phyloP scores from a whole-genome alignment of 2,888 invertebrate species.

The Aporophyla lueneburgensis region DNA sequence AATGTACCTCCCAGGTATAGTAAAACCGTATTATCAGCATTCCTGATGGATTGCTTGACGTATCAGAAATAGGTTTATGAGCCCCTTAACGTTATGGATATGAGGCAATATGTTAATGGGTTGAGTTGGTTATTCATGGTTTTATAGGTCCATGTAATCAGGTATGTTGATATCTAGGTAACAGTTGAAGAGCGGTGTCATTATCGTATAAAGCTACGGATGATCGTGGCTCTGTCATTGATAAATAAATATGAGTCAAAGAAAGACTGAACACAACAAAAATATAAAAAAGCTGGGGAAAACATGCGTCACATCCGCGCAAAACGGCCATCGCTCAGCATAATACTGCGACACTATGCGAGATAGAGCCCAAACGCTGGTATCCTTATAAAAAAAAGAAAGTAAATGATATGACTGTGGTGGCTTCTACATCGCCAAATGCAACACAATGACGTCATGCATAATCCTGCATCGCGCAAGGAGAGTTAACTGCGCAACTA shows the following conservation, averaged over 20 bases:
- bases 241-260: too few relatives aligned
- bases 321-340: too few relatives aligned
- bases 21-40: conserved; percentile 47
- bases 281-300: too few relatives aligned
- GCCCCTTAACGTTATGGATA: conserved; percentile 12
- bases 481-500: too few relatives aligned
- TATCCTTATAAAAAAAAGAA: not conserved
- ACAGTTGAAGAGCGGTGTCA: not conserved
- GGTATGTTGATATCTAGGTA: not conserved
- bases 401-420: not conserved
- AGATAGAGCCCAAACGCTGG: too few relatives aligned
- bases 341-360: too few relatives aligned
- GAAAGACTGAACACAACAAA: too few relatives aligned
- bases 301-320: too few relatives aligned
- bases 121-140: conserved; percentile 1
- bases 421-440: too few relatives aligned
- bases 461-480: too few relatives aligned
- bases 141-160: not conserved
- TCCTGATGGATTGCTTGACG: conserved; percentile 61
- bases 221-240: not conserved
- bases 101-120: conserved; percentile 31
- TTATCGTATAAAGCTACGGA: not conserved
- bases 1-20: conserved; percentile 34
- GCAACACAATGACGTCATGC: too few relatives aligned
- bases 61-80: conserved; percentile 54